Conservation (phyloP, 2,113 vertebrate genomes). For the Edolisoma coerulescens region DNA sequence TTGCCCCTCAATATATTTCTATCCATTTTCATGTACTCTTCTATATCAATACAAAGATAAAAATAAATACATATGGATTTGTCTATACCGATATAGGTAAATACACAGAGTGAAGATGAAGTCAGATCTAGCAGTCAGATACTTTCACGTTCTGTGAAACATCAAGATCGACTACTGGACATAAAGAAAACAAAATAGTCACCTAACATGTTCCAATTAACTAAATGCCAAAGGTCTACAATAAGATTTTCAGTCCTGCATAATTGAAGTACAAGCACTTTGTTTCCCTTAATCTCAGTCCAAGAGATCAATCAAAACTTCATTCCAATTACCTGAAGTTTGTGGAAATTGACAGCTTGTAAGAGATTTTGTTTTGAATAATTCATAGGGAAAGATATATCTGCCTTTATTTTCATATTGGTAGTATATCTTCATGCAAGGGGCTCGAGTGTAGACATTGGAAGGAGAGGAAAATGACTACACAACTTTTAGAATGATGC, state of each 20-base stretch:
- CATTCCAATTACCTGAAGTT: background rate
- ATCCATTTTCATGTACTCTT: background rate
- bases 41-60: background rate
- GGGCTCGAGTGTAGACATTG: background rate
- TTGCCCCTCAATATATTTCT: background rate
- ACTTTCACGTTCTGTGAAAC: background rate
- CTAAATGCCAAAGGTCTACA: background rate
- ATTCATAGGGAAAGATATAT: background rate
- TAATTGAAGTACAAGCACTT: background rate
- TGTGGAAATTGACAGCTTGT: background rate
- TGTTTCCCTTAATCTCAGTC: background rate
- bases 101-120: background rate
- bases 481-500: background rate
- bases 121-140: background rate
- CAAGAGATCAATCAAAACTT: constrained; percentile 16
- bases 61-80: background rate
- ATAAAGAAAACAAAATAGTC: background rate
- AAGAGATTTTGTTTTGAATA: constrained; percentile 5
- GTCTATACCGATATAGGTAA: background rate
- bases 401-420: background rate
- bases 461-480: background rate
- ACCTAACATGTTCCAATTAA: background rate
- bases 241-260: background rate
- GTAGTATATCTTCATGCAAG: background rate
- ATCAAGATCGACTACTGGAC: background rate